Evolutionary conservation across 2,113 vertebrate species (phyloP), one percentile per base, ranked within the genome.

Genomic region (Morone chrysops): DNA sequence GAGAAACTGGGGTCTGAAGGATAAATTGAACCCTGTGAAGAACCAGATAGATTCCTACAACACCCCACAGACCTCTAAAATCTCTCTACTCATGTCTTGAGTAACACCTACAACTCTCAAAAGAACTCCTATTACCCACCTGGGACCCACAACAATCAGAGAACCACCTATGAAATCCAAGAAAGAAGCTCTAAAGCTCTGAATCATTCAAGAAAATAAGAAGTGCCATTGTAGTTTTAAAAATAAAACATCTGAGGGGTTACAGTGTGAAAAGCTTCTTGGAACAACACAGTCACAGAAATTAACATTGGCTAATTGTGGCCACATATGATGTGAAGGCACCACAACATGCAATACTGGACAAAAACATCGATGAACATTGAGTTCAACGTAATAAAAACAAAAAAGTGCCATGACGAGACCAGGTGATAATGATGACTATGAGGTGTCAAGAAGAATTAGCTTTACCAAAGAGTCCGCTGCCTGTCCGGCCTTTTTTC

Each of bases 401-500:
- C 5, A 31, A 13, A 68, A 51, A 60, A 61, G 17, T 38, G 41
- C 9, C 8, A 48, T 7, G n/a, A 70, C 16, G 9, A 45, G 13
- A 66, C 11, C 6, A 66, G 40, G 47, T 70, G 76, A 70, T 48
- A 57, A 2, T 9, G 18, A 70, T 14, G 53, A 70, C 16, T 47
- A n/a, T 31, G 22, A 61, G n/a, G 51, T 60, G 50, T 43, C 1
- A 61, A 81, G 25, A 67, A 84, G 71, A 75, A 31, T n/a, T 0
- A 51, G 38, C 45, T 85, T 92, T 94, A 93, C 94, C 94, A 48
- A 95, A 96, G 59, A 94, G 82, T 54, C 85, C 87, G 59, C 85
- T 61, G 81, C 88, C 81, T 25, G 90, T 78, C 78, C 93, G 93
- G 79, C 86, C 93, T 89, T 95, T 95, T 89, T 92, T 95, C 95